Conservation (phyloP, 2,888 invertebrate species). For the Stomorhina lunata region DNA sequence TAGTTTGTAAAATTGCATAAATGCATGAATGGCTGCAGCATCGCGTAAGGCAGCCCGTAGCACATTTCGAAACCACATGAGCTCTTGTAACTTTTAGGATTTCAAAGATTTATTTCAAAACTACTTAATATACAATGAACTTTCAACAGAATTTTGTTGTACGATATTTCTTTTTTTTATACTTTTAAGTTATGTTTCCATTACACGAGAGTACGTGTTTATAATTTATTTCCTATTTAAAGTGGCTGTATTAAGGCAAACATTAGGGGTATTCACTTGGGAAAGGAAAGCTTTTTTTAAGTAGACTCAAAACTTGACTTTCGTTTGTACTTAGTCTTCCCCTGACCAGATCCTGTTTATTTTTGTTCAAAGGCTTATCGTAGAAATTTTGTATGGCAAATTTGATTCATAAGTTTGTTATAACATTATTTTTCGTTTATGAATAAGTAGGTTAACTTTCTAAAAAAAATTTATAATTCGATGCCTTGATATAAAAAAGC, state of each 20-base stretch:
- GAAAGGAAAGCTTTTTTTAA: background rate
- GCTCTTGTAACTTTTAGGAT: slow-evolving; percentile 56
- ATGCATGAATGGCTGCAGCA: slow-evolving; percentile 19
- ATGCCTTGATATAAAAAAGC: no score
- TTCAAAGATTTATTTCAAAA: slow-evolving; percentile 59
- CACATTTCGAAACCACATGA: slow-evolving; percentile 54
- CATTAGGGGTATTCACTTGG: background rate
- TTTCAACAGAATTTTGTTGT: slow-evolving; percentile 39
- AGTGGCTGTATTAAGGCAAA: background rate
- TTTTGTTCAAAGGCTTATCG: no score
- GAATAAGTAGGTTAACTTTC: no score
- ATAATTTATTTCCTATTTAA: slow-evolving; percentile 41
- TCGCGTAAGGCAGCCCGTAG: background rate
- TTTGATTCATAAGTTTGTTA: no score
- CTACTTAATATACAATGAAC: slow-evolving; percentile 47
- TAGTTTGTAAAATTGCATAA: background rate
- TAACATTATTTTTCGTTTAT: no score
- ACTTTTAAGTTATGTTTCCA: background rate
- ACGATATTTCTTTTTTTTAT: background rate
- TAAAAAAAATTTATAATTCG: no score
- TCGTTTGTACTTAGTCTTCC: background rate
- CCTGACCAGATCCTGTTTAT: no score
- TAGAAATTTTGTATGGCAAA: no score
- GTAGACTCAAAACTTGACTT: background rate
- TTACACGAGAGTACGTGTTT: slow-evolving; percentile 33